These are phyloP conservation scores for Pristionchus entomophagus DNA, from an alignment of 2,888 invertebrate genomes.

Conservation along the genomic window DNA sequence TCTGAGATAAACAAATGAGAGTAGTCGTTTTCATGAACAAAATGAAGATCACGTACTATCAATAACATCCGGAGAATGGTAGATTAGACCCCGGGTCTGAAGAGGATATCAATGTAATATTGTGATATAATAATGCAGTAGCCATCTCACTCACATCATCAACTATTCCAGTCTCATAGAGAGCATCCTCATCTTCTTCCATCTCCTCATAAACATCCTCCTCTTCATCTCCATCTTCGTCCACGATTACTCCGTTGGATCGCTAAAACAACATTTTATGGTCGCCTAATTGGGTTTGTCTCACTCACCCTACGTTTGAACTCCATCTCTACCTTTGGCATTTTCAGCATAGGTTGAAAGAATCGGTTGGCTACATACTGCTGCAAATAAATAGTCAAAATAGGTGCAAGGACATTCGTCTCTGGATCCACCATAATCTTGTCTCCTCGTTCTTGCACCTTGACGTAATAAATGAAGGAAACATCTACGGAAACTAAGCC, in stretches of 20 bases:
- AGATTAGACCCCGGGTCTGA: no score
- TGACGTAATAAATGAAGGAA: no score
- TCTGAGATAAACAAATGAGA: background rate
- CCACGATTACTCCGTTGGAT: background rate
- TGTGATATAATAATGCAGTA: no score
- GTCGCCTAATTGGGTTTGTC: no score
- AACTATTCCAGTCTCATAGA: conserved; percentile 14
- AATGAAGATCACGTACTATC: conserved; percentile 12
- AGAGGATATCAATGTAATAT: no score
- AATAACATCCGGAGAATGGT: background rate
- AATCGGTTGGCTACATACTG: background rate
- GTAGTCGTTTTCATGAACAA: no score
- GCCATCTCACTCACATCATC: conserved; percentile 2
- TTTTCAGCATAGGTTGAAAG: background rate
- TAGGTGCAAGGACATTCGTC: background rate
- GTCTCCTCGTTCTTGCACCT: no score
- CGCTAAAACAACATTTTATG: background rate
- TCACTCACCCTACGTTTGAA: background rate
- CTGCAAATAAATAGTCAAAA: background rate
- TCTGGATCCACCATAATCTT: no score
- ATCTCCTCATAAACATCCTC: conserved; percentile 25
- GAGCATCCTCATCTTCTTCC: background rate
- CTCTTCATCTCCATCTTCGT: conserved; percentile 26
- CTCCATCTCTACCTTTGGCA: no score
- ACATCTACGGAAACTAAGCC: no score